Conservation (phyloP, 2,888 invertebrate species). For the Molanna angustata region DNA sequence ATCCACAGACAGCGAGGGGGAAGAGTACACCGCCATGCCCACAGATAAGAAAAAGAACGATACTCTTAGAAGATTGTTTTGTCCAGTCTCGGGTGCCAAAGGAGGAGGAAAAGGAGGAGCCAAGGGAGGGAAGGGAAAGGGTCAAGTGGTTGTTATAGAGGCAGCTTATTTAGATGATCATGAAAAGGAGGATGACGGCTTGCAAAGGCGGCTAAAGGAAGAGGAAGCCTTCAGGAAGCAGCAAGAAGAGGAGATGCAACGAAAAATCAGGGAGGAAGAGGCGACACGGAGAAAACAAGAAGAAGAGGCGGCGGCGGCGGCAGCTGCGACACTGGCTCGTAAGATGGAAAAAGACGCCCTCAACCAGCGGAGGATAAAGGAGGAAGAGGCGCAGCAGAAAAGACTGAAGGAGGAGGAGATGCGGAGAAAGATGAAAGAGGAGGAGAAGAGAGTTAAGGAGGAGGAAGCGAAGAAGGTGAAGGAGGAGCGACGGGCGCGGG, state of each 20-base stretch:
- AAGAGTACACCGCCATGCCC: slow-evolving; percentile 42
- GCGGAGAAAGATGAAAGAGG: slow-evolving; percentile 27
- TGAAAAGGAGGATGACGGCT: slow-evolving; percentile 40
- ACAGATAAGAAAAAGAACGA: slow-evolving; percentile 68
- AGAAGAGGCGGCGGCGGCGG: slow-evolving; percentile 29
- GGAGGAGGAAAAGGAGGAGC: slow-evolving; percentile 69
- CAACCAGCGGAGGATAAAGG: slow-evolving; percentile 32
- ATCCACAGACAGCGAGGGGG: slow-evolving; percentile 39
- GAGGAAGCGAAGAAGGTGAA: slow-evolving; percentile 29
- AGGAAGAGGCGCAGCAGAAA: slow-evolving; percentile 31
- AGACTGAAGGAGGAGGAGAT: slow-evolving; percentile 33
- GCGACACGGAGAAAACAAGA: slow-evolving; percentile 25
- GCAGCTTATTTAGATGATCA: too few species aligned
- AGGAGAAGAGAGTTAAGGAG: slow-evolving; percentile 32
- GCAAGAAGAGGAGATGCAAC: slow-evolving; percentile 17
- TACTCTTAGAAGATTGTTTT: slow-evolving; percentile 64
- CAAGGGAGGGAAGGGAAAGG: slow-evolving; percentile 66
- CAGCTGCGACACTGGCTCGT: slow-evolving; percentile 11
- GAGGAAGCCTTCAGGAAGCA: slow-evolving; percentile 43
- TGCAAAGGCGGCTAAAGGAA: slow-evolving; percentile 36
- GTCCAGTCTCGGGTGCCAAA: slow-evolving; percentile 66
- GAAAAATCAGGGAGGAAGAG: slow-evolving; percentile 25
- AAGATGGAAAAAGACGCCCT: slow-evolving; percentile 25
- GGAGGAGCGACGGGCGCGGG: slow-evolving; percentile 18
- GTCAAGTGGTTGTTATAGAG: slow-evolving; percentile 71